Conservation (phyloP, 2,113 vertebrate genomes). For the Himantopus leucocephalus region DNA sequence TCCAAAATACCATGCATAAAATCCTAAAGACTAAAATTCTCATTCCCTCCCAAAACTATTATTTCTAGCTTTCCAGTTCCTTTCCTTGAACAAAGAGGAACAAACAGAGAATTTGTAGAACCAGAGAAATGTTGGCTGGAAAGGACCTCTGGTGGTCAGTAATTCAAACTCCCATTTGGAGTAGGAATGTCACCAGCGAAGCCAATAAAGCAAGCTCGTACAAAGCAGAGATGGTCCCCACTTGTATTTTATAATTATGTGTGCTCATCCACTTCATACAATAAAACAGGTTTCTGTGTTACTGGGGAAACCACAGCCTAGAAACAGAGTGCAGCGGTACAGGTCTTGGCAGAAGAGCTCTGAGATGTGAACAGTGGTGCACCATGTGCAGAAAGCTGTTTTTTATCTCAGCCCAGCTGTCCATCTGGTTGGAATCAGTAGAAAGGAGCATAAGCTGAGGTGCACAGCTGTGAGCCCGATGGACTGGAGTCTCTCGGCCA, state of each 20-base stretch:
- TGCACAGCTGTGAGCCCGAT: neutral
- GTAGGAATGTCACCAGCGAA: neutral
- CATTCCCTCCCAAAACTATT: neutral
- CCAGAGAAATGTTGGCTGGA: neutral
- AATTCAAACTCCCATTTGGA: neutral
- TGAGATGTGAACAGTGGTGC: neutral
- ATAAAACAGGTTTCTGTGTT: neutral
- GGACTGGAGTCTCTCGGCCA: neutral
- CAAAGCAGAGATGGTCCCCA: neutral
- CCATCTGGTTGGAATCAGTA: neutral
- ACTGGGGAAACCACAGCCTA: slow-evolving; percentile 1
- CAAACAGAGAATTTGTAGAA: neutral
- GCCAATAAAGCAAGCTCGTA: neutral
- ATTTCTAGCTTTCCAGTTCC: neutral
- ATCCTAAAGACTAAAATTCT: neutral
- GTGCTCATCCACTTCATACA: neutral
- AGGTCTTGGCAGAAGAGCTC: neutral
- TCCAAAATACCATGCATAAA: neutral
- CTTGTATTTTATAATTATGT: neutral
- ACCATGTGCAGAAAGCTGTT: neutral
- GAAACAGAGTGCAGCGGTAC: neutral
- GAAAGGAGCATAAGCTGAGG: neutral
- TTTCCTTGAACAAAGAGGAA: neutral
- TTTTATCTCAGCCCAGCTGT: neutral
- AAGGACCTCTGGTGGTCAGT: slow-evolving; percentile 52